Evolutionary conservation across 2,113 vertebrate genomes (phyloP).

Genomic region (Ornithorhynchus anatinus): DNA sequence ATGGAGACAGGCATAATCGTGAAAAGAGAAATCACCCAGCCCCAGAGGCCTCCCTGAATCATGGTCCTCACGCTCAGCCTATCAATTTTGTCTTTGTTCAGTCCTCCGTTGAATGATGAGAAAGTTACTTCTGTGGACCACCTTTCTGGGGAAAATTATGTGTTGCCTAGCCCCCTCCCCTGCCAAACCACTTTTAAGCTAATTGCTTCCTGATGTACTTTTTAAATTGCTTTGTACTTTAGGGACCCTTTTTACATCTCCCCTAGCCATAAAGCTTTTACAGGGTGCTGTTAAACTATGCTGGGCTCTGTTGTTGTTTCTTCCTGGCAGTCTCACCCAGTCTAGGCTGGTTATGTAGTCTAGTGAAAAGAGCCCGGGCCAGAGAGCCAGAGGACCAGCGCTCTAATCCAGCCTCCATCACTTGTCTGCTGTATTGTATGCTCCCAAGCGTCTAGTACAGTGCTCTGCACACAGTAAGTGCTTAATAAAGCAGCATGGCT

Average conservation of each 20-base stretch:
- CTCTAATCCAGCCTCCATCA: too few species aligned
- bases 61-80: slow-evolving; percentile 14
- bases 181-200: slow-evolving; percentile 30
- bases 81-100: slow-evolving; percentile 34
- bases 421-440: too few species aligned
- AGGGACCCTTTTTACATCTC: slow-evolving; percentile 64
- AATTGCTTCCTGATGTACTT: slow-evolving; percentile 63
- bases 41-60: too few species aligned
- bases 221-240: slow-evolving; percentile 58
- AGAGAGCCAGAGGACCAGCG: too few species aligned
- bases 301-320: slow-evolving; percentile 3
- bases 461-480: too few species aligned
- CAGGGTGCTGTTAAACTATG: not conserved
- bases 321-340: not conserved
- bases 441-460: too few species aligned
- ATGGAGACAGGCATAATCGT: too few species aligned
- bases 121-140: slow-evolving; percentile 28
- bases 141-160: slow-evolving; percentile 16
- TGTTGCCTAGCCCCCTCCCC: not conserved
- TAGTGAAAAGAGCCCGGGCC: too few species aligned
- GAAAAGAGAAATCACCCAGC: too few species aligned
- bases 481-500: too few species aligned
- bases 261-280: slow-evolving; percentile 50
- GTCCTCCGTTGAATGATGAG: slow-evolving; percentile 4
- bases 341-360: too few species aligned